These are phyloP conservation scores for Cricetomys ansorgei DNA, from an alignment of 2,113 vertebrate species.

Conservation along the genomic window DNA sequence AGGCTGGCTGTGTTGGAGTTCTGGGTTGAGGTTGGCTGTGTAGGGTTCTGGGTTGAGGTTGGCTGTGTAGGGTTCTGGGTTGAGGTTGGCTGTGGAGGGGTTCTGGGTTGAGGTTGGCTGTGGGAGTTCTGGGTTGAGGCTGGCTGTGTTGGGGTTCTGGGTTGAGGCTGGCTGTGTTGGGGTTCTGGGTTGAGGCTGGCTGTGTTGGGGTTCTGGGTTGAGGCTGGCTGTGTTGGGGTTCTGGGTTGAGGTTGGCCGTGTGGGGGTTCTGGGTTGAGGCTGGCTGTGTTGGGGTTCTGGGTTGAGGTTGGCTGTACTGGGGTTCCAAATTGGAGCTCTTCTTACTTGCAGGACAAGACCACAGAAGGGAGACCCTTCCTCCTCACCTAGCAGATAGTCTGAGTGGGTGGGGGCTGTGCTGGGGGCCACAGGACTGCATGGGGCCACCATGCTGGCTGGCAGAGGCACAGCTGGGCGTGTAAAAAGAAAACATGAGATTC, in stretches of 20 bases:
- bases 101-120: neutral
- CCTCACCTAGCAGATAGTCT: too few species aligned
- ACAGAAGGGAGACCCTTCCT: neutral
- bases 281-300: neutral
- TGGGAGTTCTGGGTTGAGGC: neutral
- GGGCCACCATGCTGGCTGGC: neutral
- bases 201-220: neutral
- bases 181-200: neutral
- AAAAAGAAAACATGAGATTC: conserved; percentile 80
- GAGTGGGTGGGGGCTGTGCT: fast-evolving
- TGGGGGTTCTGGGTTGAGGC: neutral
- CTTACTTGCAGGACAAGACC: conserved; percentile 43
- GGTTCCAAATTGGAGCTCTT: neutral
- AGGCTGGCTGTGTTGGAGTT: too few species aligned
- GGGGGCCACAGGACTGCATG: neutral
- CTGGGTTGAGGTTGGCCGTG: neutral
- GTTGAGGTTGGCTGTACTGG: neutral
- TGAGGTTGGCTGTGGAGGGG: neutral
- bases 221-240: neutral
- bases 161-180: neutral
- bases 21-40: too few species aligned
- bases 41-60: neutral
- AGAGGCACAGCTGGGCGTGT: conserved; percentile 74
- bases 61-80: neutral
- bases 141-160: neutral